These are phyloP conservation scores for Drosophila neotestacea DNA, from an alignment of 2,888 invertebrate genomes.

Conservation along the genomic window DNA sequence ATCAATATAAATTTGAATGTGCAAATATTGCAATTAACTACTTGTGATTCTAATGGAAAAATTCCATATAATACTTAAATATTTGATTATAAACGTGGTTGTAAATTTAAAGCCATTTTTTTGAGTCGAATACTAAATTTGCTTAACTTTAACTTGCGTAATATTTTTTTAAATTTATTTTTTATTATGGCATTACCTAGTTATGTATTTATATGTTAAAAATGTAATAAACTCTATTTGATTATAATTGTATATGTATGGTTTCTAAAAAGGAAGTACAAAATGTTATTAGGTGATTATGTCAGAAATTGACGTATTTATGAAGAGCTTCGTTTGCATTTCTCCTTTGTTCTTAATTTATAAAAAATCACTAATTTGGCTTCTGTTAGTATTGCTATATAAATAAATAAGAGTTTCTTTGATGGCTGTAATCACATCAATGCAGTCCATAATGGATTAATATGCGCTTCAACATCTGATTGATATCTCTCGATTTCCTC, in stretches of 20 bases:
- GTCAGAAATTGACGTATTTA: conserved; percentile 70
- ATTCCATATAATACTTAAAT: conserved; percentile 52
- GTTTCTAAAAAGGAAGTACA: conserved; percentile 69
- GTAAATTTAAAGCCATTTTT: conserved; percentile 70
- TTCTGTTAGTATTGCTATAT: conserved; percentile 68
- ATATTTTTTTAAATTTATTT: conserved; percentile 23
- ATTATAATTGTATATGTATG: conserved; percentile 44
- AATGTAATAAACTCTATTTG: conserved; percentile 55
- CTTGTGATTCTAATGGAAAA: conserved; percentile 48
- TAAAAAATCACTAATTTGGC: conserved; percentile 77
- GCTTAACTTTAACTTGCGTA: conserved; percentile 42
- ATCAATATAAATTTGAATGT: conserved; percentile 46
- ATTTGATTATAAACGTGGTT: conserved; percentile 55
- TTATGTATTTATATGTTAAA: conserved; percentile 37
- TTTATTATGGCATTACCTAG: conserved; percentile 35
- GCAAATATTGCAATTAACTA: conserved; percentile 61
- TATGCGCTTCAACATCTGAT: conserved; percentile 36
- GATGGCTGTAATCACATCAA: conserved; percentile 66
- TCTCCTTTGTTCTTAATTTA: conserved; percentile 46
- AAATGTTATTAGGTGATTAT: conserved; percentile 67
- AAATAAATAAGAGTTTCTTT: conserved; percentile 55
- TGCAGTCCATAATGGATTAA: conserved; percentile 62
- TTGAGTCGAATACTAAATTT: conserved; percentile 55
- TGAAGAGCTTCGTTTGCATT: conserved; percentile 23
- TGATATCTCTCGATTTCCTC: conserved; percentile 18